Evolutionary conservation across 2,888 invertebrate genomes (phyloP), one percentile per base, ranked within the genome.

Genomic region (Gymnocheta viridis): DNA sequence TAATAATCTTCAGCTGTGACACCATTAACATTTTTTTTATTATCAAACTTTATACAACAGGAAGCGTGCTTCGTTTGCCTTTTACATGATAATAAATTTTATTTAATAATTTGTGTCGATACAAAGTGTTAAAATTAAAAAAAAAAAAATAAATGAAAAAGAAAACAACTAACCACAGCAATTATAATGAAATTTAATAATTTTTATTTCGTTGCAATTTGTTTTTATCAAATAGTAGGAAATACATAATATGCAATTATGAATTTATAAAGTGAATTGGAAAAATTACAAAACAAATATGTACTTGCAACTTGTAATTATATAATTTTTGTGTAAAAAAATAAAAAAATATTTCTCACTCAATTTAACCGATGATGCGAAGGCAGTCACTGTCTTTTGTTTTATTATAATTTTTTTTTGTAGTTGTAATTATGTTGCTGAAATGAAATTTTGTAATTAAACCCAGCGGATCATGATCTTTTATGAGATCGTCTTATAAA

Each of bases 161-260:
- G 49, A 17, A 6, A 62, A 38, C 22, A 29, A 60, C 2, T 19
- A 47, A 38, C 17, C 73, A 74, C 62, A 38, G 19, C 12, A 27
- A 19, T 51, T 27, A n/a, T 41, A 12, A 49, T 19, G 9, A 51
- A 38, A 17, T 29, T 51, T 54, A 19, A 6, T 3, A 35, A 17
- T 14, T 32, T 41, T 47, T 29, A 24, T 44, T 32, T 32, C 19
- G 32, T 73, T 41, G 62, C 32, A 49, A 51, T 78, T 69, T 66
- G 4, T 60, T 70, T 54, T 70, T 64, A 70, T 70, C 51, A 54
- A 17, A 70, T n/a, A n/a, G 69, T 58, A 79, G 78, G 78, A 79
- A 79, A 54, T 77, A 29, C 19, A 78, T 56, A 60, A 17, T 1
- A 27, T 62, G 70, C 54, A 78, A 70, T 70, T 70, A 78, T 62